A percentile compares a stretch with the other conserved stretches of the same genome.
These are phyloP conservation scores for Tyto alba DNA, from an alignment of 2,113 vertebrate species.

Conservation along the genomic window DNA sequence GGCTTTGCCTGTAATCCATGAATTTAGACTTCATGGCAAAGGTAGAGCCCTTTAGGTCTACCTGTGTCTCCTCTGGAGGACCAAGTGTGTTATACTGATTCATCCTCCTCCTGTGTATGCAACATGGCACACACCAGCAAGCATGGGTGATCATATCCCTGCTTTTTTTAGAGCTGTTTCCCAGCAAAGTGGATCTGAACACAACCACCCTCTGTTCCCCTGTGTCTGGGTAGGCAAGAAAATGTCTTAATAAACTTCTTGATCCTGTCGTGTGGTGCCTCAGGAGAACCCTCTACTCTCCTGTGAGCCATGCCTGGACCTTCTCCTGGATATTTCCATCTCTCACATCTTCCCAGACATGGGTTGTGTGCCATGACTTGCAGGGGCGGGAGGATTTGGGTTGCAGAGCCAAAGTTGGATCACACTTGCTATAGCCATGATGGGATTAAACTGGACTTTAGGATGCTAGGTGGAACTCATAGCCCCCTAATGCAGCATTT, in stretches of 20 bases:
- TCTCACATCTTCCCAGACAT: background rate
- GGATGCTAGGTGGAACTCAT: background rate
- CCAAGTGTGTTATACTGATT: background rate
- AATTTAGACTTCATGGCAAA: background rate
- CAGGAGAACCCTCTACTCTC: background rate
- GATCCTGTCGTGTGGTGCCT: background rate
- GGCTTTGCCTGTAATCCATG: background rate
- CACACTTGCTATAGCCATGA: background rate
- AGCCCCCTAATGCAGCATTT: background rate
- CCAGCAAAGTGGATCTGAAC: background rate
- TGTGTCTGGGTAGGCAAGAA: background rate
- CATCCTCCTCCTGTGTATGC: background rate
- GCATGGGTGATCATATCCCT: background rate
- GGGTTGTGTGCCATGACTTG: background rate
- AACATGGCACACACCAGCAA: background rate
- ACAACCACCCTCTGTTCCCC: no score
- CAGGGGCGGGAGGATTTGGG: background rate
- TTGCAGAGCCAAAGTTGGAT: background rate
- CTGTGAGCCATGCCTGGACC: background rate
- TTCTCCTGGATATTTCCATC: background rate
- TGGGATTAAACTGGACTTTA: background rate
- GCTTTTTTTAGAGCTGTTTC: background rate
- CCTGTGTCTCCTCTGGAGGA: background rate
- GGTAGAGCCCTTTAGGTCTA: background rate
- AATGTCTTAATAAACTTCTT: background rate